Evolutionary conservation across 1,140 invertebrate species (phyloP).

Genomic region (Panagrolaimus sp.): DNA sequence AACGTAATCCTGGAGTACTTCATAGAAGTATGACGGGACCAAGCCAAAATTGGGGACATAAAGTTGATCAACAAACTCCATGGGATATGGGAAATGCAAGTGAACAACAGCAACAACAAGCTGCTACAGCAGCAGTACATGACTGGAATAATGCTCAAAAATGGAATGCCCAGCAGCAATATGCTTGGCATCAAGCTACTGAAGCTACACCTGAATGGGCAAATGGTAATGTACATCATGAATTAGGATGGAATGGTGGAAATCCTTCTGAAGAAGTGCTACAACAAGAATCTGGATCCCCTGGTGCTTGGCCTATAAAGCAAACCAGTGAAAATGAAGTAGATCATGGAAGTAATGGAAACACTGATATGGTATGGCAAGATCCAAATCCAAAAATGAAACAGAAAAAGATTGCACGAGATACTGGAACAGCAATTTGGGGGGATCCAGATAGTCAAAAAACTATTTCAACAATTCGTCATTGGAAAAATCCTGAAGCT

Average conservation of each 20-base stretch:
- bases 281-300: not conserved
- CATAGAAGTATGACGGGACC: not conserved
- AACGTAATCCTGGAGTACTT: too few relatives aligned
- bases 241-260: not conserved
- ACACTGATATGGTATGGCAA: slow-evolving; percentile 41
- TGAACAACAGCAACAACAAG: not conserved
- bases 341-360: slow-evolving; percentile 20
- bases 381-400: slow-evolving; percentile 38
- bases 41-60: slow-evolving; percentile 4
- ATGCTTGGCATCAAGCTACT: not conserved
- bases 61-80: slow-evolving; percentile 10
- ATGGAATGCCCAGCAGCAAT: too few relatives aligned
- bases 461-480: slow-evolving; percentile 16
- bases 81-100: not conserved
- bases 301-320: not conserved
- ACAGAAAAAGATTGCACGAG: slow-evolving; percentile 35
- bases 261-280: not conserved
- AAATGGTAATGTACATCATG: not conserved
- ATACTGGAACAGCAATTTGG: slow-evolving; percentile 39
- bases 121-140: not conserved
- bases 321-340: too few relatives aligned
- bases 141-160: not conserved
- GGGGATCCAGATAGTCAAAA: slow-evolving; percentile 30
- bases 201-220: not conserved
- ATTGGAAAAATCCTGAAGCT: slow-evolving; percentile 19